These are phyloP conservation scores for Blastomussa wellsi DNA, from an alignment of 92 coral and sea anemone species.

Conservation along the genomic window DNA sequence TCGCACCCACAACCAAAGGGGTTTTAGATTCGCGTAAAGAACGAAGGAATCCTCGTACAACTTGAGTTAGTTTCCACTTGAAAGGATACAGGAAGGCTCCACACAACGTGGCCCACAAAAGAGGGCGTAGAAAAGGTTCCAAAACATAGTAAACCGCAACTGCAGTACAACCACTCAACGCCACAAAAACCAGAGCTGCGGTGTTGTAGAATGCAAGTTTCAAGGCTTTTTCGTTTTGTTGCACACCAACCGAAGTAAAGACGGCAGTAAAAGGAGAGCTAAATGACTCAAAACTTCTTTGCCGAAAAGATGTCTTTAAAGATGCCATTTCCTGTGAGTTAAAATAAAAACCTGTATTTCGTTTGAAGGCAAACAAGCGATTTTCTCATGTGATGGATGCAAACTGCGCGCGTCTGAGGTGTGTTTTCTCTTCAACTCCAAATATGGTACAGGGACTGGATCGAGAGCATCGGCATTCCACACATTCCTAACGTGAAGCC, in stretches of 20 bases:
- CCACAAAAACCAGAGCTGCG: constrained; percentile 84
- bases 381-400: neutral
- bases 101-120: constrained; percentile 98
- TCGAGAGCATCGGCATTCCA: too few species aligned
- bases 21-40: constrained; percentile 85
- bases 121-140: constrained; percentile 90
- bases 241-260: constrained; percentile 64
- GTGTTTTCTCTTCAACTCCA: constrained; percentile 5
- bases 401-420: constrained; percentile 25
- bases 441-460: too few species aligned
- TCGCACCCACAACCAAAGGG: constrained; percentile 87
- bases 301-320: constrained; percentile 69
- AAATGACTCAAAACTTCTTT: constrained; percentile 76
- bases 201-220: constrained; percentile 96
- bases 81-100: constrained; percentile 97
- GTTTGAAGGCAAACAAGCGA: neutral
- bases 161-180: constrained; percentile 86
- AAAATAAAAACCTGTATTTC: too few species aligned
- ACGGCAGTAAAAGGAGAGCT: constrained; percentile 89
- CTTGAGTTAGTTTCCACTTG: constrained; percentile 81
- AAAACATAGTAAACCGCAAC: constrained; percentile 93
- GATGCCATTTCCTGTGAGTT: constrained; percentile 54
- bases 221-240: constrained; percentile 80
- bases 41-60: constrained; percentile 81
- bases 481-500: neutral